Evolutionary conservation across 2,113 vertebrate species (phyloP), one percentile per base, ranked within the genome.

Genomic region (Trichechus manatus): DNA sequence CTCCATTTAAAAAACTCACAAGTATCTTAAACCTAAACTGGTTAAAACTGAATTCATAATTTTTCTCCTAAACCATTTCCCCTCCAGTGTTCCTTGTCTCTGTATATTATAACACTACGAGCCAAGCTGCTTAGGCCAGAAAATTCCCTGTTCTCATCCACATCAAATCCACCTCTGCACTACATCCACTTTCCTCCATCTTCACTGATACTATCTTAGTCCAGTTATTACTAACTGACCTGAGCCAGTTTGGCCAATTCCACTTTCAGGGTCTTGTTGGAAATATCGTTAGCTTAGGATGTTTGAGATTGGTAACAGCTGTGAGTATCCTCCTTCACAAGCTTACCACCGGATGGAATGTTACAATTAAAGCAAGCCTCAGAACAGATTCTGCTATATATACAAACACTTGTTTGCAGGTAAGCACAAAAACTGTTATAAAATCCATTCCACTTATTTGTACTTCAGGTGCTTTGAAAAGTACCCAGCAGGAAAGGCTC

Each of bases 91-190:
- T 50, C 23, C 36, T 33, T 63, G 14, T 85, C 56, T 64, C 63
- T 74, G n/a, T 17, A 6, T 50, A 27, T n/a, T 14, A 4, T 9
- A 27, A 14, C 2, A 1, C 66, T 9, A 1, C 4, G 22, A 61
- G 27, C 31, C 22, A 81, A n/a, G 47, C 0, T 22, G 25, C 33
- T 78, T 13, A 11, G 13, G 1, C 14, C 59, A 22, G 2, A 77
- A 86, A 61, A 0, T 3, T 13, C 27, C 31, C n/a, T n/a, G n/a
- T n/a, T n/a, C 47, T 39, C n/a, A 13, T 8, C 17, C 64, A 17
- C 36, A 20, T 13, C n/a, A 61, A 2, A 14, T 44, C 42, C 29
- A 64, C 11, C 23, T 53, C n/a, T 7, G 15, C 29, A 15, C 25
- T n/a, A 10, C 25, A 44, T 13, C 23, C 13, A 3, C 9, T 29